These are phyloP conservation scores for Phalacrocorax brasilianus DNA, from an alignment of 2,113 vertebrate genomes.

Conservation along the genomic window DNA sequence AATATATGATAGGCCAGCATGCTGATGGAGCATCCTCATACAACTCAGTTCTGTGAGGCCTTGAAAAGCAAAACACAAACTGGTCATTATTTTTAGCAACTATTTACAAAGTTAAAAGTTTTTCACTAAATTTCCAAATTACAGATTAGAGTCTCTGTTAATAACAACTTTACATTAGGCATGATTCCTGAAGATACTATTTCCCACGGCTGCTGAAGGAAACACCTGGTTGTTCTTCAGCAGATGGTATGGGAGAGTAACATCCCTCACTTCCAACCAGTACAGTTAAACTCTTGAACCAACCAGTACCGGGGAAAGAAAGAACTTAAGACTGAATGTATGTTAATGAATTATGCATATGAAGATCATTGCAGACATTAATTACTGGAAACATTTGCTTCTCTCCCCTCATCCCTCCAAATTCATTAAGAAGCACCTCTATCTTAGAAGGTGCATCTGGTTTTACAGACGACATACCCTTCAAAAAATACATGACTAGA, in stretches of 20 bases:
- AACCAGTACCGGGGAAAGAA: not conserved
- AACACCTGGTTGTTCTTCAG: not conserved
- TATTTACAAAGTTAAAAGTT: accelerated
- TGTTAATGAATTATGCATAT: not conserved
- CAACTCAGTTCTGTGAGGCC: slow-evolving; percentile 82
- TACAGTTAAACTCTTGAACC: not conserved
- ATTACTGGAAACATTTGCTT: not conserved
- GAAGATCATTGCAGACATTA: not conserved
- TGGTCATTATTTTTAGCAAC: not conserved
- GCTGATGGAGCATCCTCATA: slow-evolving; percentile 76
- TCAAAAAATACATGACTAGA: accelerated
- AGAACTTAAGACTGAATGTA: not conserved
- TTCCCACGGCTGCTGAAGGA: not conserved
- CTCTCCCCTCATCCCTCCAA: not conserved
- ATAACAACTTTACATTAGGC: not conserved
- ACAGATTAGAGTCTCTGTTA: not conserved
- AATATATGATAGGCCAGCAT: slow-evolving; percentile 91
- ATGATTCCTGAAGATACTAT: not conserved
- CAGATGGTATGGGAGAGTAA: not conserved
- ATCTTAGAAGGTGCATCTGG: not conserved
- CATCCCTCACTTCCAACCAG: not conserved
- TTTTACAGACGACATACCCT: not conserved
- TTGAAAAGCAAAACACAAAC: slow-evolving; percentile 44
- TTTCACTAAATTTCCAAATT: not conserved
- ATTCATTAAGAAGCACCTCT: not conserved